These are phyloP conservation scores for Drosophila guanche DNA, from an alignment of 1,140 invertebrate genomes.

Conservation along the genomic window DNA sequence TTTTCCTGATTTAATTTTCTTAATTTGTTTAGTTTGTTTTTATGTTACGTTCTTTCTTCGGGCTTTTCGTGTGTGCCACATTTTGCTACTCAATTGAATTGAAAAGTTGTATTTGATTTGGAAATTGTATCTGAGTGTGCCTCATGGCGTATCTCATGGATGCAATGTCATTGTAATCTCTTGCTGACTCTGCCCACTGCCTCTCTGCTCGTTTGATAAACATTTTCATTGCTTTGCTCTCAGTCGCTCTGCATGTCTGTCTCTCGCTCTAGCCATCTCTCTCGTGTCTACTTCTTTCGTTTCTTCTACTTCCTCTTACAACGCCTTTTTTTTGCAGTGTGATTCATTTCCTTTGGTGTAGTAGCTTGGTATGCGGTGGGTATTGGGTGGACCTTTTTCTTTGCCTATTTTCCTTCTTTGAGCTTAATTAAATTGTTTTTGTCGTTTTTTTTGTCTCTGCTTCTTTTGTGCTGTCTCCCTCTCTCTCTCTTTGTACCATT, in stretches of 20 bases:
- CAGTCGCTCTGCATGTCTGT: constrained; percentile 9
- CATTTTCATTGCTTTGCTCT: constrained; percentile 14
- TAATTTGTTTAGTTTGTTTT: constrained; percentile 1
- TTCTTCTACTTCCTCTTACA: constrained; percentile 49
- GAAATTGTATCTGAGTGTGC: constrained; percentile 29
- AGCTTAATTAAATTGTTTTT: constrained; percentile 10
- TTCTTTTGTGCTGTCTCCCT: constrained; percentile 9
- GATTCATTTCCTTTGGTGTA: constrained; percentile 33
- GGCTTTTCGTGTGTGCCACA: neutral
- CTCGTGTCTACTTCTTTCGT: constrained; percentile 27
- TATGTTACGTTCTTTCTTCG: constrained; percentile 1
- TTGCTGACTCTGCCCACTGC: constrained; percentile 23
- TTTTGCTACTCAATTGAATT: constrained; percentile 29
- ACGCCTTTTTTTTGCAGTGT: constrained; percentile 43
- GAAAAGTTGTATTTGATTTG: constrained; percentile 34
- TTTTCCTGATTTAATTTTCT: neutral
- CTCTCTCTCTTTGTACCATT: constrained; percentile 31
- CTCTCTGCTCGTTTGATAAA: neutral
- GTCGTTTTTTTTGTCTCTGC: neutral
- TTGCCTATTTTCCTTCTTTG: neutral
- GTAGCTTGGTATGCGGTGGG: neutral
- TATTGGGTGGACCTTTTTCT: neutral
- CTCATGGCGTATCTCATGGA: constrained; percentile 25
- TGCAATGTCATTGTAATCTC: constrained; percentile 49
- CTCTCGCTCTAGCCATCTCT: constrained; percentile 16